Evolutionary conservation across 1,140 invertebrate genomes (phyloP).

Genomic region (Penaeus japonicus): DNA sequence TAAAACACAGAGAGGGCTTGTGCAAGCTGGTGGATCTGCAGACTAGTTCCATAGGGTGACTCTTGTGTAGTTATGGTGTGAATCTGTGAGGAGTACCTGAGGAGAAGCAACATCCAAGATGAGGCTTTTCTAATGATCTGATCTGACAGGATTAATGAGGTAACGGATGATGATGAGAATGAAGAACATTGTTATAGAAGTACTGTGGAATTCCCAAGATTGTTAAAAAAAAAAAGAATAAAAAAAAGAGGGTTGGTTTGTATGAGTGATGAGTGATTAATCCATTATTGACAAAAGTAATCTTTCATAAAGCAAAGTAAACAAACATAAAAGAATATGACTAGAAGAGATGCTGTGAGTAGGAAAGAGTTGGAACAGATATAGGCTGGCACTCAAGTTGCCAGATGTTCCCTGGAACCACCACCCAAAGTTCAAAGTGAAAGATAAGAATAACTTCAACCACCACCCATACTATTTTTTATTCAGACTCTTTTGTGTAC

Average conservation of each 20-base stretch:
- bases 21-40: conserved; percentile 42
- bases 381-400: not conserved
- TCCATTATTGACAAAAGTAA: too few species aligned
- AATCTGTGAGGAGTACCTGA: conserved; percentile 35
- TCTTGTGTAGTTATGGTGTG: conserved; percentile 15
- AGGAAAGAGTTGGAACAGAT: not conserved
- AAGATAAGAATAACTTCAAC: conserved; percentile 37
- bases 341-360: conserved; percentile 9
- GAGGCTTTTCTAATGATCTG: not conserved
- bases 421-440: conserved; percentile 51
- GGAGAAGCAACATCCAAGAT: conserved; percentile 39
- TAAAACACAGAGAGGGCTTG: not conserved
- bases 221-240: not conserved
- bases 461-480: conserved; percentile 53
- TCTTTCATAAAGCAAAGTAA: too few species aligned
- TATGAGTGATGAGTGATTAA: too few species aligned
- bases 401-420: conserved; percentile 17
- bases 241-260: too few species aligned
- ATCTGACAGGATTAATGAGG: conserved; percentile 23
- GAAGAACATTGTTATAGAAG: conserved; percentile 1
- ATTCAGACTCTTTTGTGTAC: conserved; percentile 40
- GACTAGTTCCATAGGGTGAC: conserved; percentile 42
- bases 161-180: conserved; percentile 4
- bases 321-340: not conserved
- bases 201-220: not conserved